Conservation (phyloP, 2,888 invertebrate species). For the Aricia artaxerxes region DNA sequence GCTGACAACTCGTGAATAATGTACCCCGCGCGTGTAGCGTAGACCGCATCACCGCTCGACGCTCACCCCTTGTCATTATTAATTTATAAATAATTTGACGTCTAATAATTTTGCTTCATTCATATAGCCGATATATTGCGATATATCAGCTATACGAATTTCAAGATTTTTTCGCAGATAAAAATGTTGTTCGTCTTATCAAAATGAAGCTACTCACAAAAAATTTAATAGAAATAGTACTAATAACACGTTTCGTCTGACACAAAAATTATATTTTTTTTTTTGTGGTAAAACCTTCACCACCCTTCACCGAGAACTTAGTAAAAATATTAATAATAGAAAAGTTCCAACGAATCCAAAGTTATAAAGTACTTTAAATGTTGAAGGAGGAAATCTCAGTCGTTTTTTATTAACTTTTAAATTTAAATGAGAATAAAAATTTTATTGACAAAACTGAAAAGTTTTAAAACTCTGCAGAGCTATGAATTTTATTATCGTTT, state of each 20-base stretch:
- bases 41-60: constrained; percentile 45
- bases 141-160: too few species aligned
- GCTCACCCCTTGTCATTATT: constrained; percentile 56
- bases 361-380: constrained; percentile 54
- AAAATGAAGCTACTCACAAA: too few species aligned
- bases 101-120: constrained; percentile 34
- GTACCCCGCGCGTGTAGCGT: constrained; percentile 48
- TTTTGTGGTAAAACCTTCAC: constrained; percentile 33
- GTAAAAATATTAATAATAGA: constrained; percentile 59
- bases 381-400: constrained; percentile 56
- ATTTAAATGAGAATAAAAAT: constrained; percentile 40
- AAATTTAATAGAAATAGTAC: too few species aligned
- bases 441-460: constrained; percentile 24
- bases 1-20: constrained; percentile 48
- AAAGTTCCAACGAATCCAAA: constrained; percentile 70
- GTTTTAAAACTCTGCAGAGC: constrained; percentile 24
- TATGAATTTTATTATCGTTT: constrained; percentile 27
- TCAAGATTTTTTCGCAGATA: too few species aligned
- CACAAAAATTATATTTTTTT: neutral
- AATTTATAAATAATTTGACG: constrained; percentile 60
- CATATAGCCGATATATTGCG: neutral
- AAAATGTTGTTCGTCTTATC: too few species aligned
- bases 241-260: too few species aligned
- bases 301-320: constrained; percentile 39
- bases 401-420: constrained; percentile 46